Evolutionary conservation across 2,888 invertebrate species (phyloP).

Genomic region (Drosophila quinaria): DNA sequence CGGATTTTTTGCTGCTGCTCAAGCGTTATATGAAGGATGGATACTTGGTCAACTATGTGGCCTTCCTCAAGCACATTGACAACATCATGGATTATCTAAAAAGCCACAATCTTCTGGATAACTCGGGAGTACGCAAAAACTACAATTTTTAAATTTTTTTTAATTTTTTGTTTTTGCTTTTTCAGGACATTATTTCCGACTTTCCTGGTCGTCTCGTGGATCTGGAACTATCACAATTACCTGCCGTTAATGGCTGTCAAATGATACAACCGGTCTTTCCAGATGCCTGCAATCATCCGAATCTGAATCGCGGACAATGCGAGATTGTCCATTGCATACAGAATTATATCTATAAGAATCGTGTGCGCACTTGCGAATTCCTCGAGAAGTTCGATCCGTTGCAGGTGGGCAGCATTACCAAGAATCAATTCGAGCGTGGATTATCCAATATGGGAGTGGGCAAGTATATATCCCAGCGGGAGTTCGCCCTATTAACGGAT

Average conservation of each 20-base stretch:
- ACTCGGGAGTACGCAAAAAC: slow-evolving; percentile 56
- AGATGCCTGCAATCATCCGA: slow-evolving; percentile 70
- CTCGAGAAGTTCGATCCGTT: slow-evolving; percentile 91
- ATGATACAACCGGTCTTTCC: slow-evolving; percentile 67
- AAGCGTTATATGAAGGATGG: slow-evolving; percentile 92
- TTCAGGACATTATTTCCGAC: slow-evolving; percentile 86
- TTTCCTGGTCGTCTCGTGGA: slow-evolving; percentile 89
- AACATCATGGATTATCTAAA: slow-evolving; percentile 88
- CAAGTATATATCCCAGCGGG: slow-evolving; percentile 88
- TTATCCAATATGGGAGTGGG: slow-evolving; percentile 89
- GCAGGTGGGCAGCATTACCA: slow-evolving; percentile 89
- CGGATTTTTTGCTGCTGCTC: slow-evolving; percentile 91
- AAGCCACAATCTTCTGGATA: slow-evolving; percentile 86
- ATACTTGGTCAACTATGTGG: slow-evolving; percentile 92
- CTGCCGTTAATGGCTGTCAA: slow-evolving; percentile 77
- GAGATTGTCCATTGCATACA: slow-evolving; percentile 87
- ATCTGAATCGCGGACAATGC: slow-evolving; percentile 71
- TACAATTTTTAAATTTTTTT: background rate
- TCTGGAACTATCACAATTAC: slow-evolving; percentile 89
- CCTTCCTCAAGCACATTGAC: slow-evolving; percentile 90
- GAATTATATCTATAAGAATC: slow-evolving; percentile 88
- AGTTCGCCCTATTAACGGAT: slow-evolving; percentile 88
- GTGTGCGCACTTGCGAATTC: slow-evolving; percentile 89
- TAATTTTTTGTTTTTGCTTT: background rate
- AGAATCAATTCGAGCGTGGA: slow-evolving; percentile 90